Percentiles rank a stretch among this genome's conserved stretches.
phyloP scores from a whole-genome alignment of 1,140 invertebrate genomes.

The Steinernema khuongi region DNA sequence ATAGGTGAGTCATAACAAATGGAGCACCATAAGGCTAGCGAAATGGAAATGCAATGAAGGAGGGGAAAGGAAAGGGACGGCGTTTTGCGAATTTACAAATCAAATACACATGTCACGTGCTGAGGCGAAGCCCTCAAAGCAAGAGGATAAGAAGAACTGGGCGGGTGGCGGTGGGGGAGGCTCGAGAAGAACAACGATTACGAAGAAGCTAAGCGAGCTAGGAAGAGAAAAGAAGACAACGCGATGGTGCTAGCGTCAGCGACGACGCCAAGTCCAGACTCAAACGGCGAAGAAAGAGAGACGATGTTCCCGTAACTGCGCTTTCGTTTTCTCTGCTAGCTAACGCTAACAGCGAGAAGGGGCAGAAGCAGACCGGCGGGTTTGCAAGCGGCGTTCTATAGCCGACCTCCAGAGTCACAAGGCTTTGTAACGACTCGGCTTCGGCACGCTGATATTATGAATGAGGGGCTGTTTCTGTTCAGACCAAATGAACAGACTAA shows the following conservation, averaged over 20 bases:
- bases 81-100: slow-evolving; percentile 6
- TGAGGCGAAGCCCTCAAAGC: neutral
- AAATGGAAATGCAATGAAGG: neutral
- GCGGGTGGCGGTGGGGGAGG: slow-evolving; percentile 7
- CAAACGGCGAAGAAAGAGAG: neutral
- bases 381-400: neutral
- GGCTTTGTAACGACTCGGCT: neutral
- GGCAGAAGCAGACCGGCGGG: neutral
- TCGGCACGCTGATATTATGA: neutral
- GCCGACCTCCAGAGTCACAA: neutral
- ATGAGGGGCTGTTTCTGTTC: neutral
- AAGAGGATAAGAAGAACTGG: slow-evolving; percentile 9
- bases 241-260: neutral
- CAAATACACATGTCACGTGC: slow-evolving; percentile 14
- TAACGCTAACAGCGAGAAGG: slow-evolving; percentile 1
- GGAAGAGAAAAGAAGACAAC: slow-evolving; percentile 5
- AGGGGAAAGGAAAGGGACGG: neutral
- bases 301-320: slow-evolving; percentile 15
- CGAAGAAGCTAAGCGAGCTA: neutral
- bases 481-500: too few species aligned
- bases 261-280: slow-evolving; percentile 1
- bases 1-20: too few species aligned
- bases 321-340: slow-evolving; percentile 4
- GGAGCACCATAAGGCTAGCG: neutral
- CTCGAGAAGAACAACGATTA: slow-evolving; percentile 12